Evolutionary conservation across 2,113 vertebrate species (phyloP).

Genomic region (Passer domesticus): DNA sequence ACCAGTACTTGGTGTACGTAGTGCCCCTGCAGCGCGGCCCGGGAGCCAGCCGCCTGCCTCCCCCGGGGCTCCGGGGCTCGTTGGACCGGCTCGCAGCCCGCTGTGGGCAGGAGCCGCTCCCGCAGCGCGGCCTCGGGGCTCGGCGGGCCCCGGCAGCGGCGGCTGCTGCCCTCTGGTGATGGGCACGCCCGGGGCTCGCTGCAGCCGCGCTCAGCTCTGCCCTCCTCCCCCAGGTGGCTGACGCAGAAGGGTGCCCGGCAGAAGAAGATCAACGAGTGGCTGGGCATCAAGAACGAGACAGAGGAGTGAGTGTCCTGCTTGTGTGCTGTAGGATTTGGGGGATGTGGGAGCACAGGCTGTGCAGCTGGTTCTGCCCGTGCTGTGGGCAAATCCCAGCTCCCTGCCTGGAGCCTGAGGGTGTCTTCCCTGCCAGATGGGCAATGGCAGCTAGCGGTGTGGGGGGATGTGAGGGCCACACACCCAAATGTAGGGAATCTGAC

Average conservation of each 20-base stretch:
- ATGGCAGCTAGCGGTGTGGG: background rate
- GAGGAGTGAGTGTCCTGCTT: conserved; percentile 75
- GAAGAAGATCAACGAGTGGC: conserved; percentile 85
- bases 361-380: background rate
- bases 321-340: fast-evolving
- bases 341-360: background rate
- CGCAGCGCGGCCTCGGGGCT: background rate
- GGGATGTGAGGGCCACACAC: fast-evolving
- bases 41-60: background rate
- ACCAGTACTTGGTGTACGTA: conserved; percentile 83
- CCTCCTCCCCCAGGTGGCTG: conserved; percentile 73
- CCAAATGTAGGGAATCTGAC: background rate
- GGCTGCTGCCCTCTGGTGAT: conserved; percentile 42
- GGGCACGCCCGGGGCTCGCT: background rate
- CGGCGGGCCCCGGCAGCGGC: background rate
- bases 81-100: background rate
- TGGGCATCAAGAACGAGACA: conserved; percentile 80
- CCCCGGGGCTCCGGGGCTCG: background rate
- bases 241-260: conserved; percentile 82
- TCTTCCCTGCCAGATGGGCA: fast-evolving
- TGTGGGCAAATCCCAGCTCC: background rate
- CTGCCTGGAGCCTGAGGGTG: background rate
- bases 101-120: background rate
- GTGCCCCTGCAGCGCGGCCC: background rate
- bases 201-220: background rate